A percentile compares a stretch with the other conserved stretches of the same genome.
Evolutionary conservation across 2,113 vertebrate genomes (phyloP).

Genomic region (Eurypyga helias): DNA sequence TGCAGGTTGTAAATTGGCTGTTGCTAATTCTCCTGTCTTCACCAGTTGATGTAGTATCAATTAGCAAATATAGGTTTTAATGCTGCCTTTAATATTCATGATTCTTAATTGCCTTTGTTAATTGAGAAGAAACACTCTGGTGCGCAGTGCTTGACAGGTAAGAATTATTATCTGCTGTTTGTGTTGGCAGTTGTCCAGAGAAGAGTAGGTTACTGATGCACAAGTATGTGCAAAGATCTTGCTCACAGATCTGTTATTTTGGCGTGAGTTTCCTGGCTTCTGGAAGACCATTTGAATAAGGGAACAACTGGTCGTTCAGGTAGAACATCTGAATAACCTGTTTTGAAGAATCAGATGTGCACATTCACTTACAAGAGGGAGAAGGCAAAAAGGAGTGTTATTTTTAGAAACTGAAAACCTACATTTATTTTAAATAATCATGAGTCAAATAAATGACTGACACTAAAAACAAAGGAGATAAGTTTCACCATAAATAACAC

Average conservation of each 20-base stretch:
- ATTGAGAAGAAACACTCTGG: constrained; percentile 69
- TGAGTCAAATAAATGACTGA: background rate
- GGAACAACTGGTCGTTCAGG: background rate
- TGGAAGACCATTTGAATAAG: background rate
- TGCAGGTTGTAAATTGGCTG: constrained; percentile 42
- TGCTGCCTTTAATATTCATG: constrained; percentile 73
- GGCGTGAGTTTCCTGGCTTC: background rate
- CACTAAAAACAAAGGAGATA: background rate
- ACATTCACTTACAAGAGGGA: background rate
- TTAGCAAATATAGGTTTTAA: constrained; percentile 71
- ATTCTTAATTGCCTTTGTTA: constrained; percentile 76
- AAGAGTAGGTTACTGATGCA: constrained; percentile 38
- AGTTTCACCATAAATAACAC: background rate
- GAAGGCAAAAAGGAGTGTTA: background rate
- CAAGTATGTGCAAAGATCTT: background rate
- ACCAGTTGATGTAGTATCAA: constrained; percentile 58
- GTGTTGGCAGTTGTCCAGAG: constrained; percentile 57
- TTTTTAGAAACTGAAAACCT: background rate
- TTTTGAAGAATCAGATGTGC: background rate
- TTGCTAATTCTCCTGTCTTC: constrained; percentile 49
- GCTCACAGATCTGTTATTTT: background rate
- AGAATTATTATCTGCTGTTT: constrained; percentile 64
- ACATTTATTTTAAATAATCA: background rate
- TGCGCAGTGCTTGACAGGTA: constrained; percentile 60
- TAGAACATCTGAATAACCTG: background rate